Percentiles rank a stretch among this genome's conserved stretches.
phyloP scores from a whole-genome alignment of 2,113 vertebrate genomes.

The Passer montanus region DNA sequence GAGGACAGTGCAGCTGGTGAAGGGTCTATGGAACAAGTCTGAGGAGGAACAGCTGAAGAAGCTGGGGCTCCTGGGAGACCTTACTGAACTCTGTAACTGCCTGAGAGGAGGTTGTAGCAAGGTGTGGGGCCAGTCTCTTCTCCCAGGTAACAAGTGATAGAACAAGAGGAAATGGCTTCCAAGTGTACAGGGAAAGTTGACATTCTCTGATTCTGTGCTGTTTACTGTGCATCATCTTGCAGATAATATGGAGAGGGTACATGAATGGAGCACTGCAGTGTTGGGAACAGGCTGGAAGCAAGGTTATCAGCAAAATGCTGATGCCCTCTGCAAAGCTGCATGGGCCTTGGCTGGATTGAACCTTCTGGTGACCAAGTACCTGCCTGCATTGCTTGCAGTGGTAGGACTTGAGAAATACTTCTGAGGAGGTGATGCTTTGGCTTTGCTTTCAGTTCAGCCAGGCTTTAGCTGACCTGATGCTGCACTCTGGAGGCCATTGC shows the following conservation, averaged over 20 bases:
- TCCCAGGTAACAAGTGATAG: background rate
- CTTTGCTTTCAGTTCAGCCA: background rate
- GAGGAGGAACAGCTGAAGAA: background rate
- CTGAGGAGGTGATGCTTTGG: background rate
- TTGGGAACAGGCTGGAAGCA: background rate
- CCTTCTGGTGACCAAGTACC: background rate
- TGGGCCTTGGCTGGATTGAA: background rate
- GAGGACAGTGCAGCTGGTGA: background rate
- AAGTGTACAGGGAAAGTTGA: background rate
- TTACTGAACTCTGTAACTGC: background rate
- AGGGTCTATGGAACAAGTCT: background rate
- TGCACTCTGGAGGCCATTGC: background rate
- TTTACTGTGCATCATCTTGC: background rate
- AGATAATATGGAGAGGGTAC: background rate
- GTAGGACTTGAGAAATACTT: background rate
- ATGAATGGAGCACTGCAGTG: background rate
- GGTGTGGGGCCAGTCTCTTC: background rate
- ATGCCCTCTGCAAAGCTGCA: background rate
- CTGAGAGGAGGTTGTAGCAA: background rate
- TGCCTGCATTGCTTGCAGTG: background rate
- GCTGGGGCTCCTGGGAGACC: background rate
- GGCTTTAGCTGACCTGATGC: background rate
- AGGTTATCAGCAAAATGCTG: background rate
- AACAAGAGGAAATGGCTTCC: background rate
- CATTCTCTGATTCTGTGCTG: background rate